Evolutionary conservation across 2,888 invertebrate genomes (phyloP).

Genomic region (Serrognathus titanus): DNA sequence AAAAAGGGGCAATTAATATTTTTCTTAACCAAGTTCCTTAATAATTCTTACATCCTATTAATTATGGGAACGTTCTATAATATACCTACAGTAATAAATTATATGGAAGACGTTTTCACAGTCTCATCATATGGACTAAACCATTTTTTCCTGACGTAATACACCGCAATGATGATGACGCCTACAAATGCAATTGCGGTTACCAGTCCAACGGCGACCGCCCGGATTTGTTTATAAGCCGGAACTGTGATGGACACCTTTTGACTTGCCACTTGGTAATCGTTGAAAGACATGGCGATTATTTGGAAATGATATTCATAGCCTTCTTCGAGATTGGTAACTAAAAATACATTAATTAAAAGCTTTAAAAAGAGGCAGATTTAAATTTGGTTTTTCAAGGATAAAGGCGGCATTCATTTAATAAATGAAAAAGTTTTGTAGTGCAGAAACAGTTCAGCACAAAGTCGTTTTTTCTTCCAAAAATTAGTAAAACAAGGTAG

Average conservation of each 20-base stretch:
- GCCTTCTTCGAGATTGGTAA: conserved; percentile 70
- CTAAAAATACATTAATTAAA: conserved; percentile 31
- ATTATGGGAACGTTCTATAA: too few relatives aligned
- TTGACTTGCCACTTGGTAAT: conserved; percentile 61
- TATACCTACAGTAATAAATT: too few relatives aligned
- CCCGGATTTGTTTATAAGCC: conserved; percentile 66
- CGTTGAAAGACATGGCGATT: conserved; percentile 59
- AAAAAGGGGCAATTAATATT: too few relatives aligned
- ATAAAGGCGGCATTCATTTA: too few relatives aligned
- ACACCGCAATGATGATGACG: conserved; percentile 61
- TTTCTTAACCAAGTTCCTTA: too few relatives aligned
- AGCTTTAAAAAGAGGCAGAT: too few relatives aligned
- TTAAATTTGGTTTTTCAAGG: too few relatives aligned
- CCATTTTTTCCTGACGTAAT: conserved; percentile 52
- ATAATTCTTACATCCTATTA: too few relatives aligned
- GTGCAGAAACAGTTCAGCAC: too few relatives aligned
- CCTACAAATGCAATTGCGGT: conserved; percentile 66
- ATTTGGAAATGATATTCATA: conserved; percentile 73
- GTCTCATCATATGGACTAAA: conserved; percentile 28
- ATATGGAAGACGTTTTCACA: background rate
- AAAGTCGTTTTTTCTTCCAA: too few relatives aligned
- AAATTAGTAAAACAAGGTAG: too few relatives aligned
- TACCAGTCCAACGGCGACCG: conserved; percentile 69
- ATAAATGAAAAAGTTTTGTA: too few relatives aligned
- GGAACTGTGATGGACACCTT: conserved; percentile 65